Base-by-base conservation (phyloP, 2,113 vertebrate species). In the Pithys albifrons region DNA sequence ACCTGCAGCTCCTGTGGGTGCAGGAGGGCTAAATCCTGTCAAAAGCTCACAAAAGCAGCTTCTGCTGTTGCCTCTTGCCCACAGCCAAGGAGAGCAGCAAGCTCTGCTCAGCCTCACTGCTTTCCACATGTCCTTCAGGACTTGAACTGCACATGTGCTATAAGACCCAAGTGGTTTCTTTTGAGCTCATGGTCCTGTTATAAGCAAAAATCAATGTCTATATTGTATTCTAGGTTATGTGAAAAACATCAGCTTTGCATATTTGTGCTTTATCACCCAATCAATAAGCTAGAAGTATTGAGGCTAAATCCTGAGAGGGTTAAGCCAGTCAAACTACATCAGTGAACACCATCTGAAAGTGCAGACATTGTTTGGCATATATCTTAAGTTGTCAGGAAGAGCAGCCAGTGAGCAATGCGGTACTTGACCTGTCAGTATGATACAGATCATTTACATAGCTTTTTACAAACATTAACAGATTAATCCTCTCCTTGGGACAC, bases 401-500 rank as follows among this genome's bases (percentile, higher is more conserved):
- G 54, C 73, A 94, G 83, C 73, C 80, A 93, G 91, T 48, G 41
- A 94, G 76, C 69, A 90, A 67, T 67, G 59, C 64, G 85, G 87
- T 70, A 73, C 78, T 82, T 78, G 95, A 96, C 92, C 88, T 91
- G 85, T 88, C 91, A 95, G 92, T 83, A 69, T 61, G 88, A 88
- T 88, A 91, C 76, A 92, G 85, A 96, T 90, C 82, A 93, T 96
- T 96, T 96, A 96, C 89, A 85, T 91, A 94, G 89, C 81, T 96
- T 94, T 95, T 96, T 91, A 93, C 85, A 93, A 93, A 90, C 79
- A 93, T 95, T 97, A 96, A 64, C 57, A 77, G 88, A 93, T 96
- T 95, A 96, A 96, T 90, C 88, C 92, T 93, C 95, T 94, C 85
- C 85, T 96, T 94, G 90, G 93, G 95, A 96, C 73, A 81, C 76